These are phyloP conservation scores for Meandrina meandrites DNA, from an alignment of 92 coral and sea anemone species.

Conservation along the genomic window DNA sequence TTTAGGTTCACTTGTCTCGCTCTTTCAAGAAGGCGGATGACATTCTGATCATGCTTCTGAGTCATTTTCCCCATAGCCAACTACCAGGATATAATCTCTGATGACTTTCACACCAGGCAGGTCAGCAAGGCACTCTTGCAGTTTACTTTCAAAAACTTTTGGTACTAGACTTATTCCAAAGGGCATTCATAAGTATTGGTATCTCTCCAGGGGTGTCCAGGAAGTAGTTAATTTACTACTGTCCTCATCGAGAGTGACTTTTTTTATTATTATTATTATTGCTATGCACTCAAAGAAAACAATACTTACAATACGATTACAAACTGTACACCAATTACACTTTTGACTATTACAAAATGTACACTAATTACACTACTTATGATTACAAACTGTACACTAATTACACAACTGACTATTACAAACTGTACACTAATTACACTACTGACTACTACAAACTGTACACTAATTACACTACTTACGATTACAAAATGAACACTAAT, in stretches of 20 bases:
- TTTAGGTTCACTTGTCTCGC: slow-evolving; percentile 37
- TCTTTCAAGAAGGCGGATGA: slow-evolving; percentile 45
- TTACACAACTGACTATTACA: no score
- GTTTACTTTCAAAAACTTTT: slow-evolving; percentile 47
- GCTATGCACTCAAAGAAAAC: no score
- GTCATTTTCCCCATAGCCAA: slow-evolving; percentile 44
- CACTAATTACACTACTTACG: no score
- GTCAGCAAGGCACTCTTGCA: slow-evolving; percentile 47
- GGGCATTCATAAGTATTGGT: slow-evolving; percentile 49
- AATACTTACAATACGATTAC: no score
- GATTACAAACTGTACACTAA: no score
- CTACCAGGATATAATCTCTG: slow-evolving; percentile 44
- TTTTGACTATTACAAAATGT: no score
- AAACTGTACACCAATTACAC: no score
- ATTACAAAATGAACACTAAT: no score
- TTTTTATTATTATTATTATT: no score
- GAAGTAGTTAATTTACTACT: slow-evolving; percentile 40
- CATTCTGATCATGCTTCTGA: slow-evolving; percentile 49
- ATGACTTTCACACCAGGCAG: slow-evolving; percentile 44
- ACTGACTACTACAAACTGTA: no score
- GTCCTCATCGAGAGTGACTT: slow-evolving; percentile 35
- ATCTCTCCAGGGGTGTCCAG: slow-evolving; percentile 56
- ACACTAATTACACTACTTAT: no score
- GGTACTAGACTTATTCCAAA: slow-evolving; percentile 58
- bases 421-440: no score